Conservation (phyloP, 2,888 invertebrate genomes). For the Formica aserva region DNA sequence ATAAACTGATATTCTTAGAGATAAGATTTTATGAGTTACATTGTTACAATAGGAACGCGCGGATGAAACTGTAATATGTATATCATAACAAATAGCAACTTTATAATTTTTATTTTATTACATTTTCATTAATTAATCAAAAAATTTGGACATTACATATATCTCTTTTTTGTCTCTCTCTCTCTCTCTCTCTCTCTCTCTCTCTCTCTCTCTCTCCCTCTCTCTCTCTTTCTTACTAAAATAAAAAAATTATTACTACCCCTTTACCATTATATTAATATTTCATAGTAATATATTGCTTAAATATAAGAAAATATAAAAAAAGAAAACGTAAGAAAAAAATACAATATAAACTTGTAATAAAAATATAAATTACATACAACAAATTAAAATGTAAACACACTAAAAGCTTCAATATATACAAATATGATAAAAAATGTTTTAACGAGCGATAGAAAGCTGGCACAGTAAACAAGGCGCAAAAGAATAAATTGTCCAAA, state of each 20-base stretch:
- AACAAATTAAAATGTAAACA: neutral
- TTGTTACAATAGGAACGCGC: neutral
- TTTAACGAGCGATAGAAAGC: too few species aligned
- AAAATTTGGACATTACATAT: neutral
- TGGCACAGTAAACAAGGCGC: too few species aligned
- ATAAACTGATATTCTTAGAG: neutral
- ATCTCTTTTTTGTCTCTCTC: neutral
- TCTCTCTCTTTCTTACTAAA: neutral
- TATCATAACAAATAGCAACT: neutral
- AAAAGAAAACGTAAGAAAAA: slow-evolving; percentile 6
- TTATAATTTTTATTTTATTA: neutral
- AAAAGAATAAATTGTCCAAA: too few species aligned
- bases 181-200: neutral
- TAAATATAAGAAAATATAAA: neutral
- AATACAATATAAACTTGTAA: neutral
- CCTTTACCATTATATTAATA: neutral
- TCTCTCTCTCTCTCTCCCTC: too few species aligned
- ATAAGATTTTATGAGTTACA: neutral
- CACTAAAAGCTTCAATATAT: too few species aligned
- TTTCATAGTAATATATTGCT: neutral
- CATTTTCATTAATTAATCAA: neutral
- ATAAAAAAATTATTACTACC: neutral
- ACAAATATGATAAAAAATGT: too few species aligned
- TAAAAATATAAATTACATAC: neutral
- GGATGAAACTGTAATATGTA: neutral